Evolutionary conservation across 2,888 invertebrate species (phyloP), one percentile per base, ranked within the genome.

Genomic region (Lochmaea crataegi): DNA sequence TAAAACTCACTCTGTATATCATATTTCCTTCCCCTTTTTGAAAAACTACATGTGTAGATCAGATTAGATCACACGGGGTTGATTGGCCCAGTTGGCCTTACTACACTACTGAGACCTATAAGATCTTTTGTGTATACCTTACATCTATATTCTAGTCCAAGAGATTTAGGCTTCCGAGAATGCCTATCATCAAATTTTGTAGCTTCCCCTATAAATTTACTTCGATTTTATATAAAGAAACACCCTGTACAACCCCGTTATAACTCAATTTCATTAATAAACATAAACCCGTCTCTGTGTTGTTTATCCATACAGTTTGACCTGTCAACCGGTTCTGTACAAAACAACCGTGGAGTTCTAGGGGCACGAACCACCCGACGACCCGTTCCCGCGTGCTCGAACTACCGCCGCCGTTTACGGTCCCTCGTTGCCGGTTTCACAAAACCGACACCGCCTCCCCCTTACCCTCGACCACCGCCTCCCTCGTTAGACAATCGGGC

Each of bases 401-500:
- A 70, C 53, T 57, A 41, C 68, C 51, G 73, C 65, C 70, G 70
- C 32, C 70, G 64, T 65, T 70, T 70, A 65, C 53, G 70, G 64
- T 65, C 70, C 70, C 70, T 56, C 64, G 70, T 57, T 70, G 70
- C 70, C 70, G 64, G 70, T 70, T 70, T 65, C 70, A 65, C 64
- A 64, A 70, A 70, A 70, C 70, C 70, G 70, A 70, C 64, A 70
- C 70, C 70, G 57, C 70, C 70, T 18, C 16, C 32, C 58, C 26
- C 42, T 16, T 12, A 48, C 70, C 77, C 77, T 69, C 77, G 74
- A 77, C 77, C 73, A 42, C 70, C 75, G 63, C 82, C 83, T 79
- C 78, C 81, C 84, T 84, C 83, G 84, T 84, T 84, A 84, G 84
- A 83, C 84, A 83, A 85, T 85, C 84, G 84, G 83, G 83, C 83